These are phyloP conservation scores for Drosophila paracracens DNA, from an alignment of 2,888 invertebrate genomes.

Conservation along the genomic window DNA sequence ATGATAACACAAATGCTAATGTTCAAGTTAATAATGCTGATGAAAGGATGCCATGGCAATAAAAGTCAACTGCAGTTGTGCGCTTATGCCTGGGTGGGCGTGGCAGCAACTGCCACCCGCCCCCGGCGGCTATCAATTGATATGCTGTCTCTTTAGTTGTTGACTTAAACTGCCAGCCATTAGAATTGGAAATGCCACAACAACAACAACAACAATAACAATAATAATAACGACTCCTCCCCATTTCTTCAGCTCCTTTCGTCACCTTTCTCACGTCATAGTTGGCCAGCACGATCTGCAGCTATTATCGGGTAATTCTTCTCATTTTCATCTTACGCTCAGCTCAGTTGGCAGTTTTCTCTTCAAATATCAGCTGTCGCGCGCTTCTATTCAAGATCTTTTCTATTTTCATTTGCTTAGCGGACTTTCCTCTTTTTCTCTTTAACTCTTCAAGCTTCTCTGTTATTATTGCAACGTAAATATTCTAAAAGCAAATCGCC, in stretches of 20 bases:
- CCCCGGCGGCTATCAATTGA: conserved; percentile 5
- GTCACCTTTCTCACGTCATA: background rate
- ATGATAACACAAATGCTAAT: conserved; percentile 30
- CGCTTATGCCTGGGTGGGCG: conserved; percentile 27
- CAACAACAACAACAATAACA: background rate
- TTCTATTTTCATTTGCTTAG: conserved; percentile 3
- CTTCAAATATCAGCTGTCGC: background rate
- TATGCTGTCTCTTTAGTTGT: conserved; percentile 8
- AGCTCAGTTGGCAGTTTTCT: conserved; percentile 14
- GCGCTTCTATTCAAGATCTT: conserved; percentile 7
- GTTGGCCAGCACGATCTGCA: background rate
- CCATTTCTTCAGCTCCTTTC: background rate
- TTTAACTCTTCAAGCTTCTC: background rate
- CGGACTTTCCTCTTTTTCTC: conserved; percentile 5
- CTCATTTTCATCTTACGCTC: conserved; percentile 8
- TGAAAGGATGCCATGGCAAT: conserved; percentile 43
- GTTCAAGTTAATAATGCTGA: conserved; percentile 16
- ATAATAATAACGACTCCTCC: background rate
- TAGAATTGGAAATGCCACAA: conserved; percentile 5
- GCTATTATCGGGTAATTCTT: conserved; percentile 7
- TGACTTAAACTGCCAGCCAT: conserved; percentile 13
- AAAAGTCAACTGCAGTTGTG: conserved; percentile 10
- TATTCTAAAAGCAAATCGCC: background rate
- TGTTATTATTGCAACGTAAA: background rate
- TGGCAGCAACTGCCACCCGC: conserved; percentile 6